These are phyloP conservation scores for Crenichthys baileyi DNA, from an alignment of 2,797 vertebrate species.

Conservation along the genomic window DNA sequence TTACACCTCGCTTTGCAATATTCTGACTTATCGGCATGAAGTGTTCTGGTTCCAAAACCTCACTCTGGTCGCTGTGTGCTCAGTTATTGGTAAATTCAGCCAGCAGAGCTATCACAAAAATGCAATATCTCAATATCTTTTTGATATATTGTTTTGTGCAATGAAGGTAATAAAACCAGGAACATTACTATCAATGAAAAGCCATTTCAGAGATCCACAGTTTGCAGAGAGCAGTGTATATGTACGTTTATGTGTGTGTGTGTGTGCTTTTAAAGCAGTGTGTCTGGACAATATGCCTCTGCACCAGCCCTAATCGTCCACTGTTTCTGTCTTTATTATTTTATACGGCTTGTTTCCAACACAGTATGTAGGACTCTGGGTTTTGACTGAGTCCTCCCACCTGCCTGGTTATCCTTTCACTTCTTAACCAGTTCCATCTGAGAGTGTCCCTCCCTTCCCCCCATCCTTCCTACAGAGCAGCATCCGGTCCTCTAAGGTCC, in stretches of 20 bases:
- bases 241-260: not conserved
- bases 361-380: constrained; percentile 54
- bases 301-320: constrained; percentile 46
- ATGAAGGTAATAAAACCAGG: constrained; percentile 64
- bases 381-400: constrained; percentile 47
- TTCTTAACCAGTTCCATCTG: constrained; percentile 11
- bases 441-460: not conserved
- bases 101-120: too few relatives aligned
- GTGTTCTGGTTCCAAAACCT: not conserved
- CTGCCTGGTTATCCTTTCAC: constrained; percentile 37
- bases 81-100: too few relatives aligned
- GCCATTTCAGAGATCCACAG: constrained; percentile 69
- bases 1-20: not conserved
- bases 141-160: constrained; percentile 14
- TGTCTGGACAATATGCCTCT: constrained; percentile 39
- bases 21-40: not conserved
- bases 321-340: constrained; percentile 39
- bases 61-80: not conserved
- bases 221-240: constrained; percentile 35
- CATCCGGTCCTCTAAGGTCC: constrained; percentile 59
- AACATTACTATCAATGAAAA: constrained; percentile 74
- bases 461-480: constrained; percentile 48
- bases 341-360: constrained; percentile 49
- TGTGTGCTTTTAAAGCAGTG: not conserved
- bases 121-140: constrained; percentile 47